A percentile compares a stretch with the other conserved stretches of the same genome.
Conservation (phyloP, 2,888 invertebrate genomes). For the Aricia artaxerxes region DNA sequence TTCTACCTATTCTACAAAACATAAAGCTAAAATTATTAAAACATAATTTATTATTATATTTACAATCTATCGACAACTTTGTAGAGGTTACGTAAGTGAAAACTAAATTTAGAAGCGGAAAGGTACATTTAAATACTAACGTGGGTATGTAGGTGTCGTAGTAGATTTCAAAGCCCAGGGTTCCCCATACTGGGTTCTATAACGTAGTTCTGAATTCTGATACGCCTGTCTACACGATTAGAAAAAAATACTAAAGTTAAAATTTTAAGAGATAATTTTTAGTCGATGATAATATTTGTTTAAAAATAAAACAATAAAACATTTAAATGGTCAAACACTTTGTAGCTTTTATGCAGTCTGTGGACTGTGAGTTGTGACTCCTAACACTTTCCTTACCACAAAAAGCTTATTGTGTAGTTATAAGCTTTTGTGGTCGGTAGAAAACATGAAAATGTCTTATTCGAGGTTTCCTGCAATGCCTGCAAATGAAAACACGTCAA, state of each 20-base stretch:
- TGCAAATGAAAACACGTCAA: neutral
- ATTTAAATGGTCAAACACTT: neutral
- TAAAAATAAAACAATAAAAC: neutral
- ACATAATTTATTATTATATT: constrained; percentile 7
- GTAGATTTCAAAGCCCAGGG: neutral
- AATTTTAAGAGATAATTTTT: neutral
- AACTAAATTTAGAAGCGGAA: neutral
- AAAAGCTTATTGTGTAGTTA: neutral
- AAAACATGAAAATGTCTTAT: neutral
- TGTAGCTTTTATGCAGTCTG: neutral
- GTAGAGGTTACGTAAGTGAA: neutral
- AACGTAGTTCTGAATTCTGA: neutral
- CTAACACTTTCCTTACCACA: neutral
- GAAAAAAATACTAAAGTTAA: too few relatives aligned
- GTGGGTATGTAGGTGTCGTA: neutral
- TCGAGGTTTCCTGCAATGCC: neutral
- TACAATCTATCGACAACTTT: neutral
- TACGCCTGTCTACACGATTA: too few relatives aligned
- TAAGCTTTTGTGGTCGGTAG: neutral
- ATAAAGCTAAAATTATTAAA: neutral
- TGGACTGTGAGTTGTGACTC: neutral
- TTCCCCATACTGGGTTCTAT: neutral
- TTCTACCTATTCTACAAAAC: neutral
- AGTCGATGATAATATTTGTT: neutral
- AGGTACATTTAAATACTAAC: neutral